phyloP scores from a whole-genome alignment of 2,888 invertebrate genomes.

The Catocala fraxini region DNA sequence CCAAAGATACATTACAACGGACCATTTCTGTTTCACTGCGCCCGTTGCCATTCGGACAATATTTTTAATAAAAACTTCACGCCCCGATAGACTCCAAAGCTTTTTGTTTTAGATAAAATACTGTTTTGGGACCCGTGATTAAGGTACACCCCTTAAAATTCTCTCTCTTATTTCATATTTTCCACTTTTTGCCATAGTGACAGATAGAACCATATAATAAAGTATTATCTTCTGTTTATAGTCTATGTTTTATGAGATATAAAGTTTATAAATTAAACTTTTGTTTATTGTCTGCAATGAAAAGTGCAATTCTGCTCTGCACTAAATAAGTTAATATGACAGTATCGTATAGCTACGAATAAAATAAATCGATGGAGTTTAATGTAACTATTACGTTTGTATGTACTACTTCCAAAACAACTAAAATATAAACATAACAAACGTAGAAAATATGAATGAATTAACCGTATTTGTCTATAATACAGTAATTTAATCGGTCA shows the following conservation, averaged over 20 bases:
- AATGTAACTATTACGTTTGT: too few relatives aligned
- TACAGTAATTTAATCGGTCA: too few relatives aligned
- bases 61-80: constrained; percentile 71
- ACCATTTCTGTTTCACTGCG: constrained; percentile 76
- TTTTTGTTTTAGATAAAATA: constrained; percentile 50
- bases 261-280: not conserved
- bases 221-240: not conserved
- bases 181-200: not conserved
- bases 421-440: too few relatives aligned
- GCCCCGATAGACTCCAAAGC: constrained; percentile 55
- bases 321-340: not conserved
- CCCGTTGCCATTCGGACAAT: constrained; percentile 63
- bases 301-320: not conserved
- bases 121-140: constrained; percentile 49
- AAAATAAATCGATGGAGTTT: too few relatives aligned
- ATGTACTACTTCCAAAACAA: too few relatives aligned
- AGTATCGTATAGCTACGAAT: too few relatives aligned
- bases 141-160: constrained; percentile 31
- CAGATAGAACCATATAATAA: not conserved
- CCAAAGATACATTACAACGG: constrained; percentile 81
- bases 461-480: too few relatives aligned
- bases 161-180: constrained; percentile 12
- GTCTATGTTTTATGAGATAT: constrained; percentile 9
- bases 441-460: too few relatives aligned
- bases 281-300: constrained; percentile 1